These are phyloP conservation scores for Cylindroiulus punctatus DNA, from an alignment of 2,888 invertebrate species.

Conservation along the genomic window DNA sequence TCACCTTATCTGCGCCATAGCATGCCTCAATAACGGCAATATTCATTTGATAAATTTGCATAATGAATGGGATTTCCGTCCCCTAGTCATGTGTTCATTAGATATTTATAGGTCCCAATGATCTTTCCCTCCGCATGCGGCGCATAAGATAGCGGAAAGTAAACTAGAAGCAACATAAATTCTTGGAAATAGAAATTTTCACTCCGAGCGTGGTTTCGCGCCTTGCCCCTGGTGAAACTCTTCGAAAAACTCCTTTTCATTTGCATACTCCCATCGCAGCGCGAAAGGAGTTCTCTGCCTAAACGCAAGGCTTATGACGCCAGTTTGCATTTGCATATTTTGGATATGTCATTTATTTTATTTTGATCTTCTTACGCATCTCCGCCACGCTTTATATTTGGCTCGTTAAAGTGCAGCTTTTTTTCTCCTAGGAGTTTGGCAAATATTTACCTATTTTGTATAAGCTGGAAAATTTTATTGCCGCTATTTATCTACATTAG, in stretches of 20 bases:
- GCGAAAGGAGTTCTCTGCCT: background rate
- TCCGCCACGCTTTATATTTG: constrained; percentile 19
- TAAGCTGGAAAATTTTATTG: constrained; percentile 23
- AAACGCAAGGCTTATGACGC: background rate
- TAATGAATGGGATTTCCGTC: constrained; percentile 38
- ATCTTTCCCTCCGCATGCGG: constrained; percentile 42
- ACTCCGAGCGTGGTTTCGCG: background rate
- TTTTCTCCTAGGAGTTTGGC: background rate
- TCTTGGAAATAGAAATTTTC: background rate
- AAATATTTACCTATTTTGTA: constrained; percentile 38
- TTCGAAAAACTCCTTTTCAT: background rate
- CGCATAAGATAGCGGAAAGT: background rate
- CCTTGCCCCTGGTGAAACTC: background rate
- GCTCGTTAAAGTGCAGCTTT: constrained; percentile 11
- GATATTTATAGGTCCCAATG: constrained; percentile 38
- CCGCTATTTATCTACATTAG: constrained; percentile 29
- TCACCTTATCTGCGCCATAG: constrained; percentile 29
- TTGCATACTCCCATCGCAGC: background rate
- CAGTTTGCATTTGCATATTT: background rate
- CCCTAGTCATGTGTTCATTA: constrained; percentile 36
- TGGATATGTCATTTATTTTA: constrained; percentile 36
- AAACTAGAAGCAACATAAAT: constrained; percentile 17
- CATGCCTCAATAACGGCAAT: constrained; percentile 42
- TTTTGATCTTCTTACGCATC: constrained; percentile 36
- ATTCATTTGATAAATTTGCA: constrained; percentile 42